A percentile compares a stretch with the other conserved stretches of the same genome.
These are phyloP conservation scores for Xylota segnis DNA, from an alignment of 2,888 invertebrate genomes.

Conservation along the genomic window DNA sequence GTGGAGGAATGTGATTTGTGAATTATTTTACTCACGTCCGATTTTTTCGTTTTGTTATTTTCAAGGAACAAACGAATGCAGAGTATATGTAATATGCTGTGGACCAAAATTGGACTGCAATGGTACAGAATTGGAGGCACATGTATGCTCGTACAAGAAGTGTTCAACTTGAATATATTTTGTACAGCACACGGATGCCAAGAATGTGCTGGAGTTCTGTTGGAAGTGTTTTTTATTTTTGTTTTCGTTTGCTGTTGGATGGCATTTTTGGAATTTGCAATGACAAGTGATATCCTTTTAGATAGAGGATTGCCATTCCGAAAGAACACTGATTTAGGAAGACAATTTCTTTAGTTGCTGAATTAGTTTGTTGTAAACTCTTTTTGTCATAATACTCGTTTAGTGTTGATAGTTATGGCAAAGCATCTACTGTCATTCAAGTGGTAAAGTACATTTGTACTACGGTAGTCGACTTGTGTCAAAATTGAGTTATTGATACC, in stretches of 20 bases:
- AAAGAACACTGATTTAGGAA: constrained; percentile 59
- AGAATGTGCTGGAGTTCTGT: constrained; percentile 15
- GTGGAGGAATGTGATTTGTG: constrained; percentile 73
- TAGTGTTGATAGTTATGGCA: constrained; percentile 5
- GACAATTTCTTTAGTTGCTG: constrained; percentile 44
- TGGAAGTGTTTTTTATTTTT: no score
- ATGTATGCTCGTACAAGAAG: constrained; percentile 68
- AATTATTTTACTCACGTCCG: constrained; percentile 75
- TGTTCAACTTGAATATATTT: constrained; percentile 59
- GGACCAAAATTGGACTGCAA: constrained; percentile 61
- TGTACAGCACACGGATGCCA: constrained; percentile 5
- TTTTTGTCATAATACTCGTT: constrained; percentile 25
- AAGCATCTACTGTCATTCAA: background rate
- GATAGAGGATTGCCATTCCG: constrained; percentile 52
- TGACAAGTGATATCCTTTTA: constrained; percentile 76
- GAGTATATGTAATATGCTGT: constrained; percentile 38
- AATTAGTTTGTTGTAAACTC: constrained; percentile 59
- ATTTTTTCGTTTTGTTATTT: constrained; percentile 46
- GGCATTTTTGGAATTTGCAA: constrained; percentile 65
- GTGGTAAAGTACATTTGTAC: no score
- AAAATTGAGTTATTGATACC: no score
- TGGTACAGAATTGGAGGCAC: constrained; percentile 51
- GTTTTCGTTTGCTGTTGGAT: background rate
- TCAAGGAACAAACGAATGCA: constrained; percentile 23
- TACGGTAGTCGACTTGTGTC: background rate